A percentile compares a stretch with the other conserved stretches of the same genome.
Conservation (phyloP, 92 coral and sea anemone genomes). For the Porites cylindrica region DNA sequence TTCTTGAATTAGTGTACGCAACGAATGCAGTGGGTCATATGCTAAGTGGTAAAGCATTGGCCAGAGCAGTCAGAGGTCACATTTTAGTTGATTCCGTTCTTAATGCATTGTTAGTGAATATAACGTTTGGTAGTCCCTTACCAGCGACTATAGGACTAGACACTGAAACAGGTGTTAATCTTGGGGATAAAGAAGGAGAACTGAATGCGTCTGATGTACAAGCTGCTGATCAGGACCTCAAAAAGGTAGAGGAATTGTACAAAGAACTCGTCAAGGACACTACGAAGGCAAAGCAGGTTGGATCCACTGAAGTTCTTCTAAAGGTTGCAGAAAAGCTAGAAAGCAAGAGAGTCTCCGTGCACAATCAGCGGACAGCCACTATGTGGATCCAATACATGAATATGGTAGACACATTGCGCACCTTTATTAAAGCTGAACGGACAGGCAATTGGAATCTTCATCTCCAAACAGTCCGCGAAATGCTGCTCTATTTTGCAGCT, state of each 20-base stretch:
- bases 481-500: constrained; percentile 18
- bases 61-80: neutral
- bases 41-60: constrained; percentile 20
- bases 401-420: neutral
- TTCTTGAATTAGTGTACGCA: constrained; percentile 64
- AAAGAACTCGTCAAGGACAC: too few relatives aligned
- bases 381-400: too few relatives aligned
- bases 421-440: constrained; percentile 23
- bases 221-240: too few relatives aligned
- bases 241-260: too few relatives aligned
- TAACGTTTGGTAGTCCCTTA: neutral
- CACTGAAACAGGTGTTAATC: neutral
- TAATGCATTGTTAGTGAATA: neutral
- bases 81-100: neutral
- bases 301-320: too few relatives aligned
- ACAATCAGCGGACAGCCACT: constrained; percentile 17
- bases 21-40: constrained; percentile 56
- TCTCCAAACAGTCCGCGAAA: neutral
- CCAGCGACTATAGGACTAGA: neutral
- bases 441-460: constrained; percentile 11
- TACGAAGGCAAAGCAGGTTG: too few relatives aligned
- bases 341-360: constrained; percentile 1
- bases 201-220: neutral
- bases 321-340: too few relatives aligned
- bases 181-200: neutral